These are phyloP conservation scores for Neotoma lepida DNA, from an alignment of 2,113 vertebrate species.

Conservation along the genomic window DNA sequence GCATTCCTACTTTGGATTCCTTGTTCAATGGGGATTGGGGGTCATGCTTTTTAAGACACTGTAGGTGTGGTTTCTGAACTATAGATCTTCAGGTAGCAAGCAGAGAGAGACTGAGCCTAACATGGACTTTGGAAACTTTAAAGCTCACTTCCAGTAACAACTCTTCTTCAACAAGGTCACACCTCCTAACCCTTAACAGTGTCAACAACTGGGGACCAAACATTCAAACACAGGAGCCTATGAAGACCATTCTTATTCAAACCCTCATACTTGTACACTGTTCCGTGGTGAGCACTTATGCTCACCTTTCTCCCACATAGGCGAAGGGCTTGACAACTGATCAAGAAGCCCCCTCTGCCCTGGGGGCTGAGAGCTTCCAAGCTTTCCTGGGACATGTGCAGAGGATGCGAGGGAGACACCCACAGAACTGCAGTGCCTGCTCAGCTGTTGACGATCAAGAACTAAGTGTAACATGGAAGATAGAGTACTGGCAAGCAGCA, in stretches of 20 bases:
- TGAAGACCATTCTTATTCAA: not conserved
- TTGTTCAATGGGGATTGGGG: not conserved
- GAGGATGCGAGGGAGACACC: not conserved
- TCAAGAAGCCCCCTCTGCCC: not conserved
- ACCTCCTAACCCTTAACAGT: not conserved
- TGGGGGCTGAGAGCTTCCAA: not conserved
- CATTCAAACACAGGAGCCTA: not conserved
- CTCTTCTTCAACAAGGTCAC: not conserved
- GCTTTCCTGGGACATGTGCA: not conserved
- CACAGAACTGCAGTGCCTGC: not conserved
- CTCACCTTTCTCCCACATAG: not conserved
- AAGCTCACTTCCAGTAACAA: not conserved
- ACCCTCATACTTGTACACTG: not conserved
- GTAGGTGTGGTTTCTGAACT: not conserved
- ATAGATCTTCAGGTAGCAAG: not conserved
- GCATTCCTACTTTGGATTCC: not conserved
- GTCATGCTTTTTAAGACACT: not conserved
- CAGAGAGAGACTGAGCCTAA: not conserved
- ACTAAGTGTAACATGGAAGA: not conserved
- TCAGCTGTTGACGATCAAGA: not conserved
- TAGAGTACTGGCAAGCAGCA: not conserved
- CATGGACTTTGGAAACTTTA: not conserved
- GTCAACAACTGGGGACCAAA: not conserved
- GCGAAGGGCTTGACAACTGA: not conserved
- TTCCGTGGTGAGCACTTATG: not conserved